Conservation (phyloP, 2,797 vertebrate genomes). For the Myotis planiceps region DNA sequence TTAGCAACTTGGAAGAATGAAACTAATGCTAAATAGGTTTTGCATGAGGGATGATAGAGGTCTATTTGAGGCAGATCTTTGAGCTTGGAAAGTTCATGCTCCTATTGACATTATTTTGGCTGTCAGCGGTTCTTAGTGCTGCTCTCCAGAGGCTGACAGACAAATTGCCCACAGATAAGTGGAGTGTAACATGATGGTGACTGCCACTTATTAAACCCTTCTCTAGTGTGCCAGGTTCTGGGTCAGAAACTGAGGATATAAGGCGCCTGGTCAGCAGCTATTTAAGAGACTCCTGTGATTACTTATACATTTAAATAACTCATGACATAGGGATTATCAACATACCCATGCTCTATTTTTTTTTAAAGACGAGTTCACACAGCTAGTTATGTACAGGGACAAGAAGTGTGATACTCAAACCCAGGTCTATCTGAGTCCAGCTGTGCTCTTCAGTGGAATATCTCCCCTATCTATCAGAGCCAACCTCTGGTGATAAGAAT, state of each 20-base stretch:
- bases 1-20: neutral
- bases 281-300: neutral
- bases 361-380: neutral
- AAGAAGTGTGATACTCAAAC: neutral
- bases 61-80: neutral
- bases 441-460: neutral
- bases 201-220: neutral
- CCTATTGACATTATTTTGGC: neutral
- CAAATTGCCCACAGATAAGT: neutral
- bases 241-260: neutral
- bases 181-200: neutral
- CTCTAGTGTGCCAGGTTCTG: neutral
- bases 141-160: neutral
- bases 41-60: neutral
- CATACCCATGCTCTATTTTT: neutral
- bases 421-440: neutral
- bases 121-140: neutral
- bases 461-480: neutral
- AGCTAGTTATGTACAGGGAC: neutral
- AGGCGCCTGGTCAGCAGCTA: neutral
- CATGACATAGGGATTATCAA: neutral
- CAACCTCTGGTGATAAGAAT: neutral
- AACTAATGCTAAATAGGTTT: neutral
- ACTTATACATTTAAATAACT: neutral
- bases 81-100: neutral